Evolutionary conservation across 2,888 invertebrate genomes (phyloP).

Genomic region (Tenthredo distinguenda): DNA sequence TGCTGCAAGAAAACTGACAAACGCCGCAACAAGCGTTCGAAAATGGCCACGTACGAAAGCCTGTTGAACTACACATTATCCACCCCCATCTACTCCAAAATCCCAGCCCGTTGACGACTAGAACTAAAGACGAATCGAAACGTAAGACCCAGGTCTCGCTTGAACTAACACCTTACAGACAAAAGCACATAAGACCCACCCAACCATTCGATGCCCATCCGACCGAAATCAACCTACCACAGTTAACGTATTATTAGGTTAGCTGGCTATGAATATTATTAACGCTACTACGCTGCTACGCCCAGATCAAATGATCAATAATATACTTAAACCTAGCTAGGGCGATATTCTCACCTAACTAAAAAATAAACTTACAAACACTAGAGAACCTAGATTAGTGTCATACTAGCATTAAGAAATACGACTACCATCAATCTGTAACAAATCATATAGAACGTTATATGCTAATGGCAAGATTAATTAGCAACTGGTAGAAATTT

Average conservation of each 20-base stretch:
- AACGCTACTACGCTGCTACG: background rate
- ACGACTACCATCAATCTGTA: background rate
- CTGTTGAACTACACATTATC: background rate
- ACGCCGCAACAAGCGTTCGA: background rate
- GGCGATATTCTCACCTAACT: too few relatives aligned
- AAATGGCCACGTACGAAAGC: background rate
- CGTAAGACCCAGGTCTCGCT: too few relatives aligned
- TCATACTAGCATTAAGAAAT: background rate
- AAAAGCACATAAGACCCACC: background rate
- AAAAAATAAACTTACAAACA: too few relatives aligned
- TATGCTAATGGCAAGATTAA: background rate
- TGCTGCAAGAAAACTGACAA: background rate
- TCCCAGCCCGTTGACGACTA: background rate
- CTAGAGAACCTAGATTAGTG: background rate
- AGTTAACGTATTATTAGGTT: background rate
- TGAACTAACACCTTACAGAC: background rate
- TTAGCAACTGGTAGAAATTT: too few relatives aligned
- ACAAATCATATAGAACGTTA: background rate
- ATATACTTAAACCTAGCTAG: too few relatives aligned
- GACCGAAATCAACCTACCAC: background rate
- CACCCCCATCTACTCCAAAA: background rate
- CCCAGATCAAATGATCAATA: background rate
- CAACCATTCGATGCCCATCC: background rate
- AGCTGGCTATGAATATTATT: background rate
- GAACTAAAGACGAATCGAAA: too few relatives aligned